Base-by-base conservation (phyloP, 1,140 invertebrate species). In the Formica exsecta region DNA sequence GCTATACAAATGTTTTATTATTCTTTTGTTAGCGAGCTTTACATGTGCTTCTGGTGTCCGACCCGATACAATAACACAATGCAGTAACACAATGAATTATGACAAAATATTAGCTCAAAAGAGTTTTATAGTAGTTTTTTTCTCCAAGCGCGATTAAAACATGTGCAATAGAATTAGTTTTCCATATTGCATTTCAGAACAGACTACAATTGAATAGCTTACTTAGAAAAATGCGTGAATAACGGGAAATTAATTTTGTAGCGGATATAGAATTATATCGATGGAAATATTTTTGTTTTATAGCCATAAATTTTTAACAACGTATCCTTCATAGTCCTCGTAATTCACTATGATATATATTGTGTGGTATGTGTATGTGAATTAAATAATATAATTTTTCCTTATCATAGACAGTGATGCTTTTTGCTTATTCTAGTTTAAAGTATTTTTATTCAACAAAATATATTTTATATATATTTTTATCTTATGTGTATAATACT, bases 21-120 rank as follows among this genome's bases (percentile, higher is more conserved):
- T 81, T 81, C 25, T 61, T 83, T 83, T 74, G 38, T 83, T 61
- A 83, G 73, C 68, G 38, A 74, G 36, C 38, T 83, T 80, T 80
- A 70, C 25, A 73, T n/a, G 19, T 25, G 77, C 9, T 44, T 19
- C 19, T 25, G 22, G 8, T 25, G 25, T 16, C 25, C n/a, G 25
- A 9, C 16, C 13, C 62, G 13, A 38, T 25, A 36, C 44, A 36
- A 5, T 22, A 44, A 70, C 25, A 59, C 57, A 38, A 57, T 41
- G 13, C 73, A 51, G 4, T 51, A 48, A 51, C 48, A 19, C 48
- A 74, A 74, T 61, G 41, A 74, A 32, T 73, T 74, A 62, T n/a
- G 25, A 74, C 16, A 36, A 73, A 73, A 73, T 73, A 73, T 83
- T 83, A 83, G 32, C 44, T 38, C 19, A 74, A 44, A 25, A 68